Percentiles rank a stretch among this genome's conserved stretches.
phyloP scores from a whole-genome alignment of 92 coral and sea anemone species.

The Actinostola sp. region DNA sequence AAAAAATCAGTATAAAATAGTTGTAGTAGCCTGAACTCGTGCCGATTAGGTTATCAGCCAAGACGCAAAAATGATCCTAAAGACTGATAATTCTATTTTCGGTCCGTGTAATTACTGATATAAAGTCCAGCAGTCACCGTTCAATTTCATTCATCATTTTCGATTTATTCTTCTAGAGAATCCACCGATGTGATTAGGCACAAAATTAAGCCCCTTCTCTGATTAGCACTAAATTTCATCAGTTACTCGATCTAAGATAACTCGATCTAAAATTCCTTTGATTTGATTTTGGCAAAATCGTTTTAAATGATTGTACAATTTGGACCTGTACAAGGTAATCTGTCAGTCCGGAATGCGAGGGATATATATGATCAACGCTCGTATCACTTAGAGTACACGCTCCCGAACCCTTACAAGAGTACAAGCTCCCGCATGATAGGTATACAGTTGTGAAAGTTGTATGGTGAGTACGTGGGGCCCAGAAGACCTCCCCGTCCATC shows the following conservation, averaged over 20 bases:
- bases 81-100: constrained; percentile 18
- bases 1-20: background rate
- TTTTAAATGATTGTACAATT: constrained; percentile 31
- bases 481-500: background rate
- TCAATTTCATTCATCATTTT: constrained; percentile 33
- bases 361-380: constrained; percentile 18
- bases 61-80: background rate
- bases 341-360: constrained; percentile 21
- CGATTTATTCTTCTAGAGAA: constrained; percentile 13
- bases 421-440: background rate
- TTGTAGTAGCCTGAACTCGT: background rate
- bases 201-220: constrained; percentile 2
- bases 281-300: constrained; percentile 28
- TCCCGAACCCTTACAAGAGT: background rate
- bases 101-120: constrained; percentile 10
- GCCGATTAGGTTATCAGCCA: too few species aligned
- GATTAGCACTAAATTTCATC: constrained; percentile 28
- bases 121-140: constrained; percentile 7
- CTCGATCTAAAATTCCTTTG: constrained; percentile 23
- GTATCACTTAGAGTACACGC: background rate
- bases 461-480: background rate
- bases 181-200: constrained; percentile 26
- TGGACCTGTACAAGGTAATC: constrained; percentile 33
- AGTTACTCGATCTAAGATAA: constrained; percentile 31
- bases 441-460: background rate